A percentile compares a stretch with the other conserved stretches of the same genome.
Evolutionary conservation across 2,113 vertebrate genomes (phyloP).

Genomic region (Alligator sinensis): DNA sequence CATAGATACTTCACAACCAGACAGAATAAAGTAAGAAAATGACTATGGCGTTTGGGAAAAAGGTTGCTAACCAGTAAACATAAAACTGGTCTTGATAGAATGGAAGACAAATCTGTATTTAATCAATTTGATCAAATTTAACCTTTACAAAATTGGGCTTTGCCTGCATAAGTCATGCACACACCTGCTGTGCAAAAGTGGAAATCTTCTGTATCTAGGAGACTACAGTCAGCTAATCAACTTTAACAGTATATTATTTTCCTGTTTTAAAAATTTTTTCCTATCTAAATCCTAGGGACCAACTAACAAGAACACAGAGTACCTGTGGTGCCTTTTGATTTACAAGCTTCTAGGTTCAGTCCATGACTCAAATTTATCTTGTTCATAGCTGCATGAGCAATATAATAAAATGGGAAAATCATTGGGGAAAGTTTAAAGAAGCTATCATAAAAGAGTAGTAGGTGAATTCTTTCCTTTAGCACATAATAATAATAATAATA

Average conservation of each 20-base stretch:
- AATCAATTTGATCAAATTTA: slow-evolving; percentile 80
- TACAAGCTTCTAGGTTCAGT: slow-evolving; percentile 47
- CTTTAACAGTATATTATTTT: slow-evolving; percentile 76
- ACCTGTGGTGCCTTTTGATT: slow-evolving; percentile 65
- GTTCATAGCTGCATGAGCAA: slow-evolving; percentile 48
- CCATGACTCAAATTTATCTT: slow-evolving; percentile 46
- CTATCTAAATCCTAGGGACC: slow-evolving; percentile 58
- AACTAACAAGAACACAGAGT: slow-evolving; percentile 70
- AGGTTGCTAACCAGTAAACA: slow-evolving; percentile 42
- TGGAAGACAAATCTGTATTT: slow-evolving; percentile 70
- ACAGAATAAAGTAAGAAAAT: slow-evolving; percentile 42
- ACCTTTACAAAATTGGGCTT: slow-evolving; percentile 76
- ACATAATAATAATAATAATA: slow-evolving; percentile 9
- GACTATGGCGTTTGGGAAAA: slow-evolving; percentile 46
- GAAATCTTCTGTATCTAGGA: slow-evolving; percentile 72
- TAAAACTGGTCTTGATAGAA: slow-evolving; percentile 58
- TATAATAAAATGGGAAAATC: background rate
- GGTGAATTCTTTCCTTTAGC: background rate
- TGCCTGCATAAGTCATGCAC: slow-evolving; percentile 72
- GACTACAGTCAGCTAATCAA: slow-evolving; percentile 74
- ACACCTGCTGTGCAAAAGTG: slow-evolving; percentile 73
- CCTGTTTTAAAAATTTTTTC: slow-evolving; percentile 53
- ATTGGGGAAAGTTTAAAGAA: slow-evolving; percentile 30
- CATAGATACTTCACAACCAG: slow-evolving; percentile 16
- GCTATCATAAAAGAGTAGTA: background rate